A percentile compares a stretch with the other conserved stretches of the same genome.
Conservation (phyloP, 2,888 invertebrate species). For the Auanema sp. region DNA sequence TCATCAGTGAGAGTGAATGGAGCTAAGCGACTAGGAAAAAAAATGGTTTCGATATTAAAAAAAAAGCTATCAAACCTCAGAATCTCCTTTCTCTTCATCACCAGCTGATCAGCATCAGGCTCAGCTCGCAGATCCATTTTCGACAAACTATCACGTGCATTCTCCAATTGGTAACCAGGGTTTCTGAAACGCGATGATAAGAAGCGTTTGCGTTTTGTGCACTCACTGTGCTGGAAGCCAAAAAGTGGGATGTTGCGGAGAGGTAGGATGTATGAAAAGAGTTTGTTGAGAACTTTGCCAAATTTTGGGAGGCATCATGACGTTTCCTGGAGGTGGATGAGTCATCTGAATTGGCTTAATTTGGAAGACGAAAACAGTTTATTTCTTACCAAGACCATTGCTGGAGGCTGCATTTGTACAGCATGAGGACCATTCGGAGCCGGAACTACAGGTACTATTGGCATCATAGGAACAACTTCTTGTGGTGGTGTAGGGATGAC, state of each 20-base stretch:
- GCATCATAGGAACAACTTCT: too few relatives aligned
- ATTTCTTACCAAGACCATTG: slow-evolving; percentile 8
- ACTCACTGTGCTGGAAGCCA: slow-evolving; percentile 13
- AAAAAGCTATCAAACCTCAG: slow-evolving; percentile 26
- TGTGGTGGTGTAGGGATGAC: too few relatives aligned
- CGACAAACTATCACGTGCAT: not conserved
- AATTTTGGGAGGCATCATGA: slow-evolving; percentile 6
- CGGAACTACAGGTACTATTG: slow-evolving; percentile 7
- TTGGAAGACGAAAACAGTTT: not conserved
- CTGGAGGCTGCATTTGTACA: slow-evolving; percentile 7
- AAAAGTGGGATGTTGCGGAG: slow-evolving; percentile 13
- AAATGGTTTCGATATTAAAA: not conserved
- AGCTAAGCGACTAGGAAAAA: slow-evolving; percentile 27
- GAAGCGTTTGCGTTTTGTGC: not conserved
- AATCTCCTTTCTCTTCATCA: slow-evolving; percentile 48
- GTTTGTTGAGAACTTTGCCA: slow-evolving; percentile 12
- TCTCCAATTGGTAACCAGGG: slow-evolving; percentile 8
- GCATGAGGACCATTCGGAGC: slow-evolving; percentile 9
- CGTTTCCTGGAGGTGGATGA: not conserved
- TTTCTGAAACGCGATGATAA: not conserved
- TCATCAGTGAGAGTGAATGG: slow-evolving; percentile 33
- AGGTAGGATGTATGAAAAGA: not conserved
- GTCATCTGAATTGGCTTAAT: slow-evolving; percentile 4
- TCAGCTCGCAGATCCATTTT: slow-evolving; percentile 8
- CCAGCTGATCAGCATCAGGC: slow-evolving; percentile 41